Evolutionary conservation across 1,140 invertebrate species (phyloP).

Genomic region (Berghia stephanieae): DNA sequence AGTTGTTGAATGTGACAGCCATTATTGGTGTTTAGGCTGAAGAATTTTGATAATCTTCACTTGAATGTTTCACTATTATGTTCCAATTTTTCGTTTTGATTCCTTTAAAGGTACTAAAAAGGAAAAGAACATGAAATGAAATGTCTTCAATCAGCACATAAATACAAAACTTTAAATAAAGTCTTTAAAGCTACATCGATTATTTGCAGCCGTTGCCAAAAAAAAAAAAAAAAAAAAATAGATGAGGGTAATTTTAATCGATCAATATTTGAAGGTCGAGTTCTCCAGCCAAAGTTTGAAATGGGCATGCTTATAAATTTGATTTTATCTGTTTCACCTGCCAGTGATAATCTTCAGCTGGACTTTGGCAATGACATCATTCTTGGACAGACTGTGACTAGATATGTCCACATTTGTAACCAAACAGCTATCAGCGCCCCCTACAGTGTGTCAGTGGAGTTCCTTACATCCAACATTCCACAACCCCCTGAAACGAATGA

Average conservation of each 20-base stretch:
- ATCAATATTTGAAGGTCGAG: neutral
- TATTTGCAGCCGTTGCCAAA: neutral
- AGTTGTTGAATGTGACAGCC: too few species aligned
- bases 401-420: slow-evolving; percentile 51
- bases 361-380: slow-evolving; percentile 48
- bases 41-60: too few species aligned
- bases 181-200: neutral
- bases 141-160: too few species aligned
- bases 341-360: slow-evolving; percentile 33
- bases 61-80: too few species aligned
- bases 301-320: neutral
- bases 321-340: neutral
- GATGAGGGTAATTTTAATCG: neutral
- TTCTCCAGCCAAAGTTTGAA: neutral
- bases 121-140: too few species aligned
- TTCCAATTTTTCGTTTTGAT: too few species aligned
- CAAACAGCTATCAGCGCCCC: slow-evolving; percentile 48
- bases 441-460: slow-evolving; percentile 41
- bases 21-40: too few species aligned
- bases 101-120: too few species aligned
- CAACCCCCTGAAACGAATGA: slow-evolving; percentile 39
- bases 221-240: neutral
- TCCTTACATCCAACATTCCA: slow-evolving; percentile 44
- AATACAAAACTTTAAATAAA: too few species aligned
- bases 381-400: slow-evolving; percentile 40